Conservation (phyloP, 2,888 invertebrate genomes). For the Hartigia nigra region DNA sequence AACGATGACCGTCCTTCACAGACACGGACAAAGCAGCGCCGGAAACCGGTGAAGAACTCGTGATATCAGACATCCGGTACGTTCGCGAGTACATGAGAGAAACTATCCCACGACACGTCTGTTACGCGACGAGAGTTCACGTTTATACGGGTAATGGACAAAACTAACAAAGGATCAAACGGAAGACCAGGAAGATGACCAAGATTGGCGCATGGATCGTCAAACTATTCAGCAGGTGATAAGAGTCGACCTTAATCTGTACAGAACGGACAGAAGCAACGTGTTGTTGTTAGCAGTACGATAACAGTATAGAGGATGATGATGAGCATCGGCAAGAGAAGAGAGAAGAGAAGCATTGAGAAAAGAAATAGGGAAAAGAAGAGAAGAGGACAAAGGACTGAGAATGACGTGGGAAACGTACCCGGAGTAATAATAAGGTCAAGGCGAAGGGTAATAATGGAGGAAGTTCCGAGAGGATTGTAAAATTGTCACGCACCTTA, state of each 20-base stretch:
- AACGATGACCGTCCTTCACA: conserved; percentile 41
- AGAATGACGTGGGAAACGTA: neutral
- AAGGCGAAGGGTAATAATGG: neutral
- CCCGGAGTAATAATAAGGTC: neutral
- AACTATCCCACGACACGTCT: conserved; percentile 6
- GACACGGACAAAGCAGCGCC: conserved; percentile 56
- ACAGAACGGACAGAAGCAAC: neutral
- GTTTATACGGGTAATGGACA: neutral
- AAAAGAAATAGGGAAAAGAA: neutral
- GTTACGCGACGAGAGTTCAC: conserved; percentile 1
- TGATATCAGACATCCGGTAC: conserved; percentile 42
- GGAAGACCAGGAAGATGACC: conserved; percentile 27
- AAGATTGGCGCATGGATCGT: neutral
- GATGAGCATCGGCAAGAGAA: neutral
- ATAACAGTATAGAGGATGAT: neutral
- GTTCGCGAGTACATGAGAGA: conserved; percentile 1
- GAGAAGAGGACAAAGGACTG: neutral
- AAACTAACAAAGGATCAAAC: neutral
- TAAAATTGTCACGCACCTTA: neutral
- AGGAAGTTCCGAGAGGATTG: neutral
- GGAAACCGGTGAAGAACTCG: conserved; percentile 61
- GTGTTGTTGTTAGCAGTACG: neutral
- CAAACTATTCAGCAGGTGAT: neutral
- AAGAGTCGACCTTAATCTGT: neutral
- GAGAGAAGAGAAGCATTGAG: neutral